Evolutionary conservation across 2,797 vertebrate genomes (phyloP).

Genomic region (Cryptoprocta ferox): DNA sequence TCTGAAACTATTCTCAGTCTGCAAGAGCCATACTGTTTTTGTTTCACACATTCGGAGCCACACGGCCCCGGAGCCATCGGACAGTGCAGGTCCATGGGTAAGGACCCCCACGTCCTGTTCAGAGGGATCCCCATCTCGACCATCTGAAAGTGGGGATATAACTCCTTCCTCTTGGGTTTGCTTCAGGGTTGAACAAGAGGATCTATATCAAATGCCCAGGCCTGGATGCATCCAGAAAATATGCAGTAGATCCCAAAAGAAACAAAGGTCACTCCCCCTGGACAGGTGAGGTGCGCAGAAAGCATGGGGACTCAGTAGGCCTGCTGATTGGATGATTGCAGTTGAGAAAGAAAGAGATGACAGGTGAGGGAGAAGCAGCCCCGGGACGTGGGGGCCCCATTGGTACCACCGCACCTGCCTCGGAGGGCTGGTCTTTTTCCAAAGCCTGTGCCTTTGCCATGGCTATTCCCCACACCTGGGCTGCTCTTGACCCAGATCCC

Average conservation of each 20-base stretch:
- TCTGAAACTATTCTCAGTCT: not conserved
- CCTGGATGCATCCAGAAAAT: not conserved
- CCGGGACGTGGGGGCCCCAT: too few species aligned
- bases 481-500: not conserved
- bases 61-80: accelerated
- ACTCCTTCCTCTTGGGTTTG: not conserved
- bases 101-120: not conserved
- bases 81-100: accelerated
- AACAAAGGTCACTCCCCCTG: not conserved
- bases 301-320: not conserved
- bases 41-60: not conserved
- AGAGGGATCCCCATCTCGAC: not conserved
- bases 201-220: not conserved
- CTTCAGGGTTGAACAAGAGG: not conserved
- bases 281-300: not conserved
- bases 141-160: not conserved
- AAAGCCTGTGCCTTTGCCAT: accelerated
- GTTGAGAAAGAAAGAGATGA: not conserved
- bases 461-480: not conserved
- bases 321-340: accelerated
- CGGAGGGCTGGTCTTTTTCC: not conserved
- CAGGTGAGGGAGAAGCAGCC: accelerated
- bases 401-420: too few species aligned
- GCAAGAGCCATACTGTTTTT: accelerated
- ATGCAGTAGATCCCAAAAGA: not conserved